These are phyloP conservation scores for Coracopsis vasa DNA, from an alignment of 2,113 vertebrate genomes.

Conservation along the genomic window DNA sequence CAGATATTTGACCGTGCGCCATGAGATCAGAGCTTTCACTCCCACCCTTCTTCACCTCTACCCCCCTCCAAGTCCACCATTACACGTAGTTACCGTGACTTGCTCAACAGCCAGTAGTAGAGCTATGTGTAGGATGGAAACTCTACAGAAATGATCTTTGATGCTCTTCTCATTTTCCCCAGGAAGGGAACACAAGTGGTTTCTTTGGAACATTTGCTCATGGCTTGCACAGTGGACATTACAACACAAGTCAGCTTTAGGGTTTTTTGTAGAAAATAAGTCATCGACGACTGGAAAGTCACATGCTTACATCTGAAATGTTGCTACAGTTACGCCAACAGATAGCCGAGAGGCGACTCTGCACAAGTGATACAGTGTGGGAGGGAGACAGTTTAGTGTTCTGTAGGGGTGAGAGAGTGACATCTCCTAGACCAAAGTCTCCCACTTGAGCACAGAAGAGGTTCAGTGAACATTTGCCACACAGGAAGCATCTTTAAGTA, in stretches of 20 bases:
- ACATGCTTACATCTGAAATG: not conserved
- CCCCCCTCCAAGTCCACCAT: no score
- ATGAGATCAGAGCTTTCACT: not conserved
- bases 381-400: not conserved
- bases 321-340: fast-evolving
- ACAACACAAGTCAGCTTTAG: not conserved
- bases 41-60: not conserved
- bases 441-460: not conserved
- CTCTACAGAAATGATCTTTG: not conserved
- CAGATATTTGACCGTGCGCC: not conserved
- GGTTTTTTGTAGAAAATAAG: not conserved
- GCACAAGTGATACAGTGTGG: not conserved
- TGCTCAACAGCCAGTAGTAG: not conserved
- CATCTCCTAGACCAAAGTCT: not conserved
- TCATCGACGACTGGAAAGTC: not conserved
- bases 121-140: not conserved
- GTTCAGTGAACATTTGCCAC: not conserved
- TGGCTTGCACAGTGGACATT: not conserved
- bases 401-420: not conserved
- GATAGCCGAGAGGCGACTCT: not conserved
- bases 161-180: fast-evolving
- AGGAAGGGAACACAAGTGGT: not conserved
- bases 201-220: not conserved
- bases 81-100: fast-evolving
- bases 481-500: not conserved